phyloP scores from a whole-genome alignment of 1,140 invertebrate species.

The Tenebrio molitor region DNA sequence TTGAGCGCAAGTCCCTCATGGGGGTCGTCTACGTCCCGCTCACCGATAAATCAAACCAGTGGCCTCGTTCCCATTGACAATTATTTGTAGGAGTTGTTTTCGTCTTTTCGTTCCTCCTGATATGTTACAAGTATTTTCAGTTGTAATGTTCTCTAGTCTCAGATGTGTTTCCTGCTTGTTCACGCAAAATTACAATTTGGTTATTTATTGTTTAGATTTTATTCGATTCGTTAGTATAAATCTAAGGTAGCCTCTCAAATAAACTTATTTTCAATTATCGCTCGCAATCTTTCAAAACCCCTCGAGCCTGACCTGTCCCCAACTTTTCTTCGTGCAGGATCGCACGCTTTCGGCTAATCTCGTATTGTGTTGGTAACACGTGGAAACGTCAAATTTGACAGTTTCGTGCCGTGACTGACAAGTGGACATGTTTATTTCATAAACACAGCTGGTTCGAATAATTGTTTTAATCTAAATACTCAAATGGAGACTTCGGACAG shows the following conservation, averaged over 20 bases:
- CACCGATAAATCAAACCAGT: constrained; percentile 87
- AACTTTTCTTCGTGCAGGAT: too few relatives aligned
- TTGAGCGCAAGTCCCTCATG: constrained; percentile 88
- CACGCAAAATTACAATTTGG: too few relatives aligned
- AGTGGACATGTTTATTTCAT: constrained; percentile 21
- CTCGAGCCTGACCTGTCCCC: too few relatives aligned
- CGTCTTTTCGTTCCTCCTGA: constrained; percentile 12
- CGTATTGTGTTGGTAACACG: too few relatives aligned
- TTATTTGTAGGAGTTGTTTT: constrained; percentile 32
- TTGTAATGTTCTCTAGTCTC: constrained; percentile 8
- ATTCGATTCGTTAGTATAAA: too few relatives aligned
- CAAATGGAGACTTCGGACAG: constrained; percentile 79
- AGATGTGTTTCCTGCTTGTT: too few relatives aligned
- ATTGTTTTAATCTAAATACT: neutral
- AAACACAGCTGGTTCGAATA: constrained; percentile 2
- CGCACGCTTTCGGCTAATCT: too few relatives aligned
- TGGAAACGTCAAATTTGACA: constrained; percentile 5
- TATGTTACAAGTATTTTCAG: constrained; percentile 29
- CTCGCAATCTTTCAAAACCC: too few relatives aligned
- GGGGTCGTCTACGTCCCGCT: constrained; percentile 97
- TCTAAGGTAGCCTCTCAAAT: neutral
- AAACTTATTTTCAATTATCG: neutral
- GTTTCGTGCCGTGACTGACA: too few relatives aligned
- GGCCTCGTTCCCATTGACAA: constrained; percentile 61
- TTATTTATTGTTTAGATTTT: too few relatives aligned